Percentiles rank a stretch among this genome's conserved stretches.
Conservation (phyloP, 2,113 vertebrate species). For the Pithys albifrons region DNA sequence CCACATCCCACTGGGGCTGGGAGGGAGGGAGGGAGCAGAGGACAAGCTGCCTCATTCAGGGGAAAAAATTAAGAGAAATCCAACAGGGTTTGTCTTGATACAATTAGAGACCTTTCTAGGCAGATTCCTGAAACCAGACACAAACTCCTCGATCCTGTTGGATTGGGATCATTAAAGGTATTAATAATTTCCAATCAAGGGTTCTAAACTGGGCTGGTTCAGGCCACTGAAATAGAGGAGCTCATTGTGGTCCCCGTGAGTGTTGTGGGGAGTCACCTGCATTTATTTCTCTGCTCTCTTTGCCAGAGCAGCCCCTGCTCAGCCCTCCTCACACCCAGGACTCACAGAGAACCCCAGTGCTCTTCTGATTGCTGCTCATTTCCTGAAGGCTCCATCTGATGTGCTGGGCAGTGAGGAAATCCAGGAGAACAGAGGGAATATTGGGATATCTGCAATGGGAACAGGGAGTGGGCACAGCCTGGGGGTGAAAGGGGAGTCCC, state of each 20-base stretch:
- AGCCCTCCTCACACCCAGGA: background rate
- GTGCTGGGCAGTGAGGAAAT: background rate
- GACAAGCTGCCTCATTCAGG: background rate
- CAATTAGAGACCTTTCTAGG: fast-evolving
- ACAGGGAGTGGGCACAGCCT: fast-evolving
- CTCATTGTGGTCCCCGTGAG: conserved; percentile 58
- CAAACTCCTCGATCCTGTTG: background rate
- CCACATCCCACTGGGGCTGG: conserved; percentile 34
- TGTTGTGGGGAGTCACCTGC: conserved; percentile 51
- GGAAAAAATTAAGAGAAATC: background rate
- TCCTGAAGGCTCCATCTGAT: background rate
- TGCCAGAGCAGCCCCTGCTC: background rate
- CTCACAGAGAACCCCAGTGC: background rate
- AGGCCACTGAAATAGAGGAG: conserved; percentile 47
- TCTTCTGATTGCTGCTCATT: background rate
- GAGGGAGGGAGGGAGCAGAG: conserved; percentile 25
- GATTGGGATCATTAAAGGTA: background rate
- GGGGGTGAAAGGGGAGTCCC: background rate
- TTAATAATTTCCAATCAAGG: background rate
- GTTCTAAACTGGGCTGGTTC: background rate
- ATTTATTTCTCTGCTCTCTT: conserved; percentile 36
- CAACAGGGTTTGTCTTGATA: background rate
- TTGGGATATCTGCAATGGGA: fast-evolving
- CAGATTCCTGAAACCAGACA: background rate
- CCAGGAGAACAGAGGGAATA: background rate